Evolutionary conservation across 2,888 invertebrate species (phyloP).

Genomic region (Hirtodrosophila duncani): DNA sequence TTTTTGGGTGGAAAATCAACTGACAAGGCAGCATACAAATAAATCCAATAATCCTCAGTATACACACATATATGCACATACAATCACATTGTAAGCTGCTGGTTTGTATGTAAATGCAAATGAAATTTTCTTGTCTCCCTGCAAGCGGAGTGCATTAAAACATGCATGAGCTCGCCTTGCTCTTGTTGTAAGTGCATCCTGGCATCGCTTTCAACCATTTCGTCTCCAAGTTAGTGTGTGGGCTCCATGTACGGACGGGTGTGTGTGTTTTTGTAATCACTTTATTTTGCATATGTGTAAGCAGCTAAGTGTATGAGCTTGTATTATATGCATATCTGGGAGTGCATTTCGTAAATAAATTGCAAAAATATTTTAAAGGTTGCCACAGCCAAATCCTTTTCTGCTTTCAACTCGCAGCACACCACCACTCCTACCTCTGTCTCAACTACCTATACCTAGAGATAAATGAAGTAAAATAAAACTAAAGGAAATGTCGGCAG

Average conservation of each 20-base stretch:
- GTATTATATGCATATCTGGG: constrained; percentile 11
- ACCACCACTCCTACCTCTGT: not conserved
- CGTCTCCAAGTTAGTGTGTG: constrained; percentile 3
- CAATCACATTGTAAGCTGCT: constrained; percentile 1
- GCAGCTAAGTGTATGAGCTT: constrained; percentile 52
- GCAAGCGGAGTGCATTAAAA: constrained; percentile 50
- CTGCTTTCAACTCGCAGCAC: constrained; percentile 1
- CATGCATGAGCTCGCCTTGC: constrained; percentile 37
- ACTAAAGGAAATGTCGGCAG: constrained; percentile 25
- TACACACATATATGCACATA: constrained; percentile 5
- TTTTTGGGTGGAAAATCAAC: constrained; percentile 26
- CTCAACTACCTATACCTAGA: constrained; percentile 13
- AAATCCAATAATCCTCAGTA: constrained; percentile 23
- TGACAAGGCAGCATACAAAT: constrained; percentile 21
- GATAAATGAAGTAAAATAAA: constrained; percentile 54
- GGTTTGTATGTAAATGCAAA: constrained; percentile 42
- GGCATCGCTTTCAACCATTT: constrained; percentile 5
- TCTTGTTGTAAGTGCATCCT: no score
- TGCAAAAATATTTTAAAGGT: constrained; percentile 70
- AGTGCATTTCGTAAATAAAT: constrained; percentile 49
- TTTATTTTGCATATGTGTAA: constrained; percentile 66
- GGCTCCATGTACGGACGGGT: no score
- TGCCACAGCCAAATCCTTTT: constrained; percentile 48
- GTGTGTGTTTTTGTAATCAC: constrained; percentile 57
- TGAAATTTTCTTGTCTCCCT: constrained; percentile 51